Conservation (phyloP, 2,888 invertebrate species). For the Bimastos eiseni region DNA sequence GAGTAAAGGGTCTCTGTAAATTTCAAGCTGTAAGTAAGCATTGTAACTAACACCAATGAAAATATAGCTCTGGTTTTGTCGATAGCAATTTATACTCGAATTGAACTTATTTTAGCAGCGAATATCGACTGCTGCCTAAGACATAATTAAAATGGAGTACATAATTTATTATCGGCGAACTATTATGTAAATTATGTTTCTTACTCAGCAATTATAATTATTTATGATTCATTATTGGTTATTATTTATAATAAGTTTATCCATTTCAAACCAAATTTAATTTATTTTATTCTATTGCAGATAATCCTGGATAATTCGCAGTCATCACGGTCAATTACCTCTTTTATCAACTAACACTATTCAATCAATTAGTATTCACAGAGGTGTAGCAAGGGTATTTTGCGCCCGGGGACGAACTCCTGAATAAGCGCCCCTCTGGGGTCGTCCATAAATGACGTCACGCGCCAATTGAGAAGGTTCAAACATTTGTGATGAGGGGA, state of each 20-base stretch:
- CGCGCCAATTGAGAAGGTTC: too few species aligned
- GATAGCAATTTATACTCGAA: not conserved
- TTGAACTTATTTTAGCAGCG: not conserved
- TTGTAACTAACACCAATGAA: not conserved
- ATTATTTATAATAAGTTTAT: not conserved
- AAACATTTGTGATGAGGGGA: too few species aligned
- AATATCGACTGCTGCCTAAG: not conserved
- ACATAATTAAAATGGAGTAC: not conserved
- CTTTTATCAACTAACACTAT: too few species aligned
- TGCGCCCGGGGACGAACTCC: too few species aligned
- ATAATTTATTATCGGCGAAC: not conserved
- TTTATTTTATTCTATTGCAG: conserved; percentile 1
- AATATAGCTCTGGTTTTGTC: not conserved
- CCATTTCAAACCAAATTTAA: too few species aligned
- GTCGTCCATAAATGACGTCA: too few species aligned
- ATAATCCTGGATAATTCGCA: too few species aligned
- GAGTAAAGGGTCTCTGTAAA: too few species aligned
- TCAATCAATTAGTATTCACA: too few species aligned
- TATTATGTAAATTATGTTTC: conserved; percentile 16
- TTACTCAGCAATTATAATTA: conserved; percentile 26
- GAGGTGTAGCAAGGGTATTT: too few species aligned
- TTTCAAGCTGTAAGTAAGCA: not conserved
- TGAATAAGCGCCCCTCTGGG: too few species aligned
- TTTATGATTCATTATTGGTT: conserved; percentile 23
- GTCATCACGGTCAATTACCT: too few species aligned